Conservation (phyloP, 2,888 invertebrate species). For the Metellina segmentata region DNA sequence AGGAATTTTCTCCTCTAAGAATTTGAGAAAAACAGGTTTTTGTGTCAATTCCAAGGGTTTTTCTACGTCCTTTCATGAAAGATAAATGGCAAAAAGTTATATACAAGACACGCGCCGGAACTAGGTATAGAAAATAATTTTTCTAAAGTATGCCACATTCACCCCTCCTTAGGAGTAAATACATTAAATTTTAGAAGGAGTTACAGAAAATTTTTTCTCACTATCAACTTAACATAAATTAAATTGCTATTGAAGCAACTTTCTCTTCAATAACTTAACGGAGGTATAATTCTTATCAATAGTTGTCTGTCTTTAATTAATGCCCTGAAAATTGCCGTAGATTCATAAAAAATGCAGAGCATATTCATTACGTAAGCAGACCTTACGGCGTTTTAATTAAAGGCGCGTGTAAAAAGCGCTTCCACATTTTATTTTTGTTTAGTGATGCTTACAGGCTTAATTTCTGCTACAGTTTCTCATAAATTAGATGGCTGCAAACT, state of each 20-base stretch:
- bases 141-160: background rate
- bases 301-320: background rate
- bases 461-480: background rate
- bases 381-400: background rate
- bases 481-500: background rate
- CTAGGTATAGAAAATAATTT: background rate
- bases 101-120: background rate
- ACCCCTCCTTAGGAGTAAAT: background rate
- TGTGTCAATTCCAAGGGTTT: background rate
- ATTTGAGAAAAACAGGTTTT: constrained; percentile 20
- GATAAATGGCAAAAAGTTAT: constrained; percentile 1
- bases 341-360: background rate
- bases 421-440: background rate
- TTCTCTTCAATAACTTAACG: background rate
- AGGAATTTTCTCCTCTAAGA: background rate
- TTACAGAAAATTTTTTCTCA: background rate
- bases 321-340: background rate
- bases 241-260: background rate
- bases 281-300: background rate
- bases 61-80: background rate
- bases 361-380: background rate
- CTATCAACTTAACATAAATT: background rate
- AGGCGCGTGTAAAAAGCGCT: background rate
- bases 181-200: background rate
- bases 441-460: background rate